Base-by-base conservation (phyloP, 1,140 invertebrate genomes). In the Phortica variegata region DNA sequence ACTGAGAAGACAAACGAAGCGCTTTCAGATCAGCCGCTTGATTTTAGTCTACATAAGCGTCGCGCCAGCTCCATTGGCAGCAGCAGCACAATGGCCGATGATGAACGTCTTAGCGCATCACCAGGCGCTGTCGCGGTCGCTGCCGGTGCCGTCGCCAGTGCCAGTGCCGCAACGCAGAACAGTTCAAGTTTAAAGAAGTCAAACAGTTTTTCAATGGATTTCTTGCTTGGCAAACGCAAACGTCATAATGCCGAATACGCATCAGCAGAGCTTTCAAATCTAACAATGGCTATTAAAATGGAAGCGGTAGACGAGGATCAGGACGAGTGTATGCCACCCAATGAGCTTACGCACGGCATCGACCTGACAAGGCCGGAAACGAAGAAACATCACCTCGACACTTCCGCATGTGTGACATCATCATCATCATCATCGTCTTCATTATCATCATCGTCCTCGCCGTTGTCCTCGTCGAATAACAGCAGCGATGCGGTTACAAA, bases 11-110 rank as follows among this genome's bases (percentile, higher is more conserved):
- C 6, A 7, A 49, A 57, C 1, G 47, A 60, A 42, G 41, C 48
- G 5, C 47, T 50, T 2, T 38, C 45, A 34, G 32, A 57, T 36
- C 60, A 75, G 37, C 72, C 72, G 0, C 52, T 75, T 2, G 72
- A 75, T 38, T 75, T 75, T 12, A 70, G 65, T 31, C 18, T 75
- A 39, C 62, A 75, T 41, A 74, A 72, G 34, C 71, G 71, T 2
- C 52, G 52, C n/a, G n/a, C n/a, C n/a, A n/a, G n/a, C n/a, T n/a
- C 15, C 13, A n/a, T 5, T 21, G 12, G 12, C 18, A 20, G 3
- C n/a, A n/a, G n/a, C n/a, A n/a, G n/a, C n/a, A 31, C 8, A 7
- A 10, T 16, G 2, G 29, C 39, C 12, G 34, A 32, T 12, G 39
- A 46, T 8, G 42, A 41, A 18, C 43, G 42, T 23, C 43, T 49